Conservation (phyloP, 2,888 invertebrate species). For the Phytoseiulus persimilis region DNA sequence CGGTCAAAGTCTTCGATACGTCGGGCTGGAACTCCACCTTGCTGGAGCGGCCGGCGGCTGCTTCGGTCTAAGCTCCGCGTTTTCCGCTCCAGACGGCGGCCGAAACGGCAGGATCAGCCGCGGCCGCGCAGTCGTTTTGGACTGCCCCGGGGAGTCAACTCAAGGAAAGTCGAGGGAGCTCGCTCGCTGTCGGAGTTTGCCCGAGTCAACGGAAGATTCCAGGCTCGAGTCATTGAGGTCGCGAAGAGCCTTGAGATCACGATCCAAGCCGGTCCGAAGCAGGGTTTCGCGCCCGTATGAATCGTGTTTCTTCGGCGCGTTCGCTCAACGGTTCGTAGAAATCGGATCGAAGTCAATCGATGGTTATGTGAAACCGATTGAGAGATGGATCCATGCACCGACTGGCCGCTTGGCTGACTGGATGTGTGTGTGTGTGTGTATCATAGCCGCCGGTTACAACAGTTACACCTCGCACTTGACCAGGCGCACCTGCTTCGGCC, state of each 20-base stretch:
- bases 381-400: neutral
- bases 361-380: neutral
- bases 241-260: too few species aligned
- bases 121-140: neutral
- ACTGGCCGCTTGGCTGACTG: neutral
- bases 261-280: too few species aligned
- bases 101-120: neutral
- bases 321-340: neutral
- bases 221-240: too few species aligned
- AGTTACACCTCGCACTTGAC: neutral
- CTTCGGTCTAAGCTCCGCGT: neutral
- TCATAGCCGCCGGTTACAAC: neutral
- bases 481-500: slow-evolving; percentile 5
- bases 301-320: neutral
- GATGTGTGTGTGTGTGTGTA: neutral
- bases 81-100: neutral
- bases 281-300: neutral
- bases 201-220: too few species aligned
- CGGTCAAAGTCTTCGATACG: neutral
- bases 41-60: neutral
- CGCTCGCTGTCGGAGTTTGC: too few species aligned
- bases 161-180: too few species aligned
- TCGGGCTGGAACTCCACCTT: neutral
- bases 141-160: neutral
- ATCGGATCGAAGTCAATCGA: neutral